Evolutionary conservation across 2,888 invertebrate species (phyloP), one percentile per base, ranked within the genome.

Genomic region (Stegana nigrithorax): DNA sequence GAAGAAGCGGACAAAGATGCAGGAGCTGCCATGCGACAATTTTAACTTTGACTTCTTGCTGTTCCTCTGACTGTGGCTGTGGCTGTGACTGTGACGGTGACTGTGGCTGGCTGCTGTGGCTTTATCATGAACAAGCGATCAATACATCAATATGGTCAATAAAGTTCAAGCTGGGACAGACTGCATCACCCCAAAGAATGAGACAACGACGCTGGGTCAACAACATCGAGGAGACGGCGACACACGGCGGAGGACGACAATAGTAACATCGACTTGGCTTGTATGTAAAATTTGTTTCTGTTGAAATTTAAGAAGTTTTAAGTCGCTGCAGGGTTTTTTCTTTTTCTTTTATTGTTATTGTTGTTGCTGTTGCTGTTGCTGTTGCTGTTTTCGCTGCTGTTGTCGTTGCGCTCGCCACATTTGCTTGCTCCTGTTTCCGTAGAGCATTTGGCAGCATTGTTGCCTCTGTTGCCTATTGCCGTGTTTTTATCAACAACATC

Each of bases 61-160:
- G n/a, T n/a, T n/a, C n/a, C n/a, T n/a, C n/a, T n/a, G n/a, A n/a
- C n/a, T n/a, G n/a, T n/a, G n/a, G 36, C 36, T 36, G 36, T 14
- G 4, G 10, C 36, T 10, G 4, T 8, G 19, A 29, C 32, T 32
- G 23, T 19, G 25, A 47, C 23, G 23, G n/a, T 42, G 36, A 5
- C 17, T 60, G 19, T 47, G 7, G 32, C 32, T 55, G 55, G 59
- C 50, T 42, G 53, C 60, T 25, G 27, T 55, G 55, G 47, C 67
- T 61, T 78, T 76, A 76, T 76, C 78, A 75, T 69, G 36, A 56
- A 73, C 72, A 76, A 73, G 73, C 72, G 71, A 76, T 76, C 76
- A 76, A 76, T 76, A 76, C 76, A 76, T 76, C 76, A 76, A 76
- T 76, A 76, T 76, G 76, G 75, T 76, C 76, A 76, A 76, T 76